Evolutionary conservation across 2,113 vertebrate genomes (phyloP), one percentile per base, ranked within the genome.

Genomic region (Nyctereutes procyonoides): DNA sequence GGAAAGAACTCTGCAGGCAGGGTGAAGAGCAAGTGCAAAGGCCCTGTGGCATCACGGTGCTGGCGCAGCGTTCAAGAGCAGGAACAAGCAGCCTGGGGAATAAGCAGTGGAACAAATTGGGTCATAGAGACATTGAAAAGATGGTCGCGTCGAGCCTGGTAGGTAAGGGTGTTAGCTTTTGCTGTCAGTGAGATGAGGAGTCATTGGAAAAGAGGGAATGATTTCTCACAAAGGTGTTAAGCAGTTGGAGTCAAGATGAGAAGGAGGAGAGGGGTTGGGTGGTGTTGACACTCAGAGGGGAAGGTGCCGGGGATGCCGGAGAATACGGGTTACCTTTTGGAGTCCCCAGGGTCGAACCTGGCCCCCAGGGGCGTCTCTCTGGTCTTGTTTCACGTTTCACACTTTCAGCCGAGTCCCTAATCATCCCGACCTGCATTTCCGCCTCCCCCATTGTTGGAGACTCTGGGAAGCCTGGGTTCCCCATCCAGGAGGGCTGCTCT

Each of bases 41-140:
- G 24, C 20, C 30, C 53, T 11, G 16, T 22, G n/a, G 30, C 14
- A 35, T 22, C 32, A 35, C 2, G 60, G 53, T 56, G 1, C 2
- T 26, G 13, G 62, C 12, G 43, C 12, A 35, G 0, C 35, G 22
- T 43, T 62, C 16, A 77, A 62, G 35, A 83, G 9, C 16, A 30
- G 9, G 12, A 81, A 63, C 24, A 7, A 20, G 43, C 4, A 60
- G 14, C 24, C 15, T 48, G 63, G 81, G 55, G 12, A 28, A 73
- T n/a, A 48, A 71, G 5, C 7, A 0, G 7, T 30, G 30, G 30
- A 56, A n/a, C n/a, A 12, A 28, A 30, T 7, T 17, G 15, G 13
- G 13, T 69, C 63, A 58, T 9, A 81, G 69, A 22, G 48, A 15
- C 28, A 6, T 13, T 86, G 73, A 22, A 83, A 88, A 95, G 43